Evolutionary conservation across 2,888 invertebrate species (phyloP), one percentile per base, ranked within the genome.

Genomic region (Megaustenia siamemsis): DNA sequence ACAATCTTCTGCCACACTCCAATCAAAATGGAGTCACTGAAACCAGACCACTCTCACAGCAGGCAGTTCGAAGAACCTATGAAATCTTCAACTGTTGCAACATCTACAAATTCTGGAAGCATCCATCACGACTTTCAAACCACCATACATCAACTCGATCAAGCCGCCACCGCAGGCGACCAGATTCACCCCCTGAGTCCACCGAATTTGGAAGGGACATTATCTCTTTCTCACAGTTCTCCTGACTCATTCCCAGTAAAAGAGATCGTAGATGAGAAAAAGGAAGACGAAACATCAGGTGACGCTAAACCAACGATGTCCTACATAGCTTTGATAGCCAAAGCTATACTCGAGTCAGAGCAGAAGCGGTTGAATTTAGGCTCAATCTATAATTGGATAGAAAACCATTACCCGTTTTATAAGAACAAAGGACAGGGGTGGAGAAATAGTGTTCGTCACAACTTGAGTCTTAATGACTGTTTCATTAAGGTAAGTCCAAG

Each of bases 361-460:
- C 90, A 92, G 73, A 90, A 91, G 71, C 88, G 93, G 78, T 89
- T 94, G 60, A 91, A 93, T 81, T 89, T 94, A 45, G 93, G 93
- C 32, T 93, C 93, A 71, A 94, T 94, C 35, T 94, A 94, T 88
- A 88, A 90, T 53, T 93, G 92, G 93, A 93, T 93, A 76, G 92
- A 92, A 88, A 92, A 91, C 82, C 91, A 92, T 79, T 93, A 91
- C 86, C 92, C 93, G 0, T 93, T 91, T 87, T 93, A 92, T 86
- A 88, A 90, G 69, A 93, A 92, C 87, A 89, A 91, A 66, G 93
- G 93, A 21, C 92, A 92, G 63, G 93, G 92, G 4, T 93, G 93
- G 93, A 87, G 93, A 69, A 93, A 93, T 87, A 93, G 92, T 82
- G 92, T 93, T 1, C 89, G 93, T 1, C 93, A 93, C 89, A 93